These are phyloP conservation scores for Nomada ruficornis DNA, from an alignment of 2,888 invertebrate genomes.

Conservation along the genomic window DNA sequence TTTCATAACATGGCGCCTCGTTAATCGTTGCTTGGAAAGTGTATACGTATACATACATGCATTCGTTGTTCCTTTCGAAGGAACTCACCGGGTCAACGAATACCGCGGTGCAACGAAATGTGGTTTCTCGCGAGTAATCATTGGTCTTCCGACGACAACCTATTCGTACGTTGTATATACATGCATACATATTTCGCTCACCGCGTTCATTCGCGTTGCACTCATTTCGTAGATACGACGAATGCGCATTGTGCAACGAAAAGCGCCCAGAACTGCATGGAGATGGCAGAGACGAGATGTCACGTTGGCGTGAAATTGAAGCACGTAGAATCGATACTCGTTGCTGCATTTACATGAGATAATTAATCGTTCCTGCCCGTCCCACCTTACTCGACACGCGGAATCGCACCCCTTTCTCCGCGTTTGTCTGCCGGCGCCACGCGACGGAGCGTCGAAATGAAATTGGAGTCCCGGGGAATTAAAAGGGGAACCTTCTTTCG, in stretches of 20 bases:
- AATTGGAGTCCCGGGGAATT: neutral
- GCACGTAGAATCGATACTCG: neutral
- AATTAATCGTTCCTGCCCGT: constrained; percentile 16
- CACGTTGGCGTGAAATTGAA: constrained; percentile 26
- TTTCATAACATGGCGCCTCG: neutral
- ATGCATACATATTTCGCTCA: too few relatives aligned
- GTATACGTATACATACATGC: too few relatives aligned
- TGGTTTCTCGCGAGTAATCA: constrained; percentile 9
- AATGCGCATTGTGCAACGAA: neutral
- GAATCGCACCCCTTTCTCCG: neutral
- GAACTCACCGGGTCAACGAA: neutral
- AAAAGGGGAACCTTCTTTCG: neutral
- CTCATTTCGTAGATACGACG: too few relatives aligned
- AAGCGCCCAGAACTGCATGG: neutral
- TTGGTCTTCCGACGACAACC: neutral
- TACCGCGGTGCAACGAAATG: neutral
- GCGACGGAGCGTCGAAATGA: neutral
- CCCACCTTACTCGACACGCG: neutral
- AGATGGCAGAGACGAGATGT: constrained; percentile 16
- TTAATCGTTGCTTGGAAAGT: neutral
- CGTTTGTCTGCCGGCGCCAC: neutral
- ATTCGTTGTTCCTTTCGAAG: neutral
- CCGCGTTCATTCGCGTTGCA: too few relatives aligned
- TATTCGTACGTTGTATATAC: too few relatives aligned
- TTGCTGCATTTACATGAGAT: constrained; percentile 2